Conservation (phyloP, 2,797 vertebrate genomes). For the Toxotes lorentzi region DNA sequence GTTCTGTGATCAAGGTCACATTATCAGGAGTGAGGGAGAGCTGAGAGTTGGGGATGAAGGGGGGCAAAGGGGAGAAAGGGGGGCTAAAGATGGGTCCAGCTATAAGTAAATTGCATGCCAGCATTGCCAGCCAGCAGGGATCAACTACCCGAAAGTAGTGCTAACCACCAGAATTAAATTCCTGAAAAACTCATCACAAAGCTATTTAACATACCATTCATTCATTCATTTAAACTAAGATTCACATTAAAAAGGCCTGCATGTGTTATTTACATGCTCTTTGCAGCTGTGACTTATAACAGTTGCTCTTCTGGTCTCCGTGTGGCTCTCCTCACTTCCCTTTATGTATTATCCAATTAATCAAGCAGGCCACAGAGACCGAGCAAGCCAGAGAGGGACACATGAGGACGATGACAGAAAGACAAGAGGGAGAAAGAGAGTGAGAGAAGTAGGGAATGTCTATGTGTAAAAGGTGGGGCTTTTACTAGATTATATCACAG, state of each 20-base stretch:
- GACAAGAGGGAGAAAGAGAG: constrained; percentile 20
- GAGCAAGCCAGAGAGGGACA: constrained; percentile 53
- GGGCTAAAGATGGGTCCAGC: constrained; percentile 41
- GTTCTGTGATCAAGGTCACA: constrained; percentile 83
- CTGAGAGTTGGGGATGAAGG: constrained; percentile 5
- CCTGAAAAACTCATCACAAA: background rate
- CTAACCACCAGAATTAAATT: background rate
- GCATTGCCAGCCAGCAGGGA: constrained; percentile 26
- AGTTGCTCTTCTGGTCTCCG: constrained; percentile 38
- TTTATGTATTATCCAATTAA: constrained; percentile 70
- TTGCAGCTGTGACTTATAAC: constrained; percentile 44
- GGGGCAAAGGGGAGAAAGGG: constrained; percentile 9
- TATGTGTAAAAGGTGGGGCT: background rate
- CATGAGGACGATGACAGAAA: constrained; percentile 32
- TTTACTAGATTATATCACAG: constrained; percentile 52
- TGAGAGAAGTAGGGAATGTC: constrained; percentile 3
- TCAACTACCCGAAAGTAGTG: constrained; percentile 13
- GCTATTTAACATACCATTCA: background rate
- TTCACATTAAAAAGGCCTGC: background rate
- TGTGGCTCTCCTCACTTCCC: constrained; percentile 45
- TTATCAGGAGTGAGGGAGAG: constrained; percentile 70
- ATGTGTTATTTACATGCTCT: constrained; percentile 1
- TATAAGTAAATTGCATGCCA: constrained; percentile 55
- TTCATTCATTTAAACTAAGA: background rate
- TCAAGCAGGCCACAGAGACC: constrained; percentile 71